Evolutionary conservation across 2,797 vertebrate genomes (phyloP), one percentile per base, ranked within the genome.

Genomic region (Hoplostethus mediterraneus): DNA sequence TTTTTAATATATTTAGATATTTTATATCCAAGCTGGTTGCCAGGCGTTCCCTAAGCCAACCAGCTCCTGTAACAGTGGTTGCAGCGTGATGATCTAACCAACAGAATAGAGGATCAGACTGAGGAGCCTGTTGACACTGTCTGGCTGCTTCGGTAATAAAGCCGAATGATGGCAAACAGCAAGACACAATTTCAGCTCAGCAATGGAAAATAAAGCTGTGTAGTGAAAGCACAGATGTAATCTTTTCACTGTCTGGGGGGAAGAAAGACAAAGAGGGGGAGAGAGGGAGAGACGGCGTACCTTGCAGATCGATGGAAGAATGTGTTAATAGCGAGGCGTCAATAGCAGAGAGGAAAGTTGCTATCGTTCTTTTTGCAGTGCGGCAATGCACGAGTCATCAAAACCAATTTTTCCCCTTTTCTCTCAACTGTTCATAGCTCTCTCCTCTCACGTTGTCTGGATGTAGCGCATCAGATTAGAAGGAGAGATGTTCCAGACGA

Each of bases 221-320:
- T 89, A 83, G 87, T 89, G 84, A 90, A 85, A 90, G 75, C 77
- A 55, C 82, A 77, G 87, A 89, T 87, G 79, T 79, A 85, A 87
- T 92, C 84, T 86, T 84, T 67, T 62, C 71, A 44, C 77, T 69
- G 64, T 79, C 71, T 81, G 84, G 59, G 75, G 58, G 56, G 63
- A 71, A 65, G 81, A 21, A 21, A 21, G 21, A 21, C 21, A 21
- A 21, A 21, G 21, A 21, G 21, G 1, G 59, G 42, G 33, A 33
- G 38, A 21, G 4, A 13, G 21, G 55, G 71, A 68, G 72, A 60
- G 71, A 45, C 64, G 56, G 21, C 21, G 1, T 21, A 76, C 71
- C 73, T 67, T 40, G 59, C 51, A 63, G 76, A 89, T 89, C 78
- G 45, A 86, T 81, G 59, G 61, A 80, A 71, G 75, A 72, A 86